A percentile compares a stretch with the other conserved stretches of the same genome.
Conservation (phyloP, 2,888 invertebrate species). For the Orthosia cruda region DNA sequence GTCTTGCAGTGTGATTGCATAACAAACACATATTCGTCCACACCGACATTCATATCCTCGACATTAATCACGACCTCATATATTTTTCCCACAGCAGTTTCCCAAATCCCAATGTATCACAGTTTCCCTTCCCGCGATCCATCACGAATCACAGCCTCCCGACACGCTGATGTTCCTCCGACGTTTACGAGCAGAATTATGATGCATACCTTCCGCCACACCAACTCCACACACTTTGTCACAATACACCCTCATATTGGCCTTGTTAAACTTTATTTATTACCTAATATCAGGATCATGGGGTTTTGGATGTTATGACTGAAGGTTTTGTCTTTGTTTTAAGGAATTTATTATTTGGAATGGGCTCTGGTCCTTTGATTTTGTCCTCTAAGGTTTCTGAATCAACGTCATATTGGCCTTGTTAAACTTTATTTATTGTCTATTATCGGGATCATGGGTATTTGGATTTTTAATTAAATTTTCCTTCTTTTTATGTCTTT, state of each 20-base stretch:
- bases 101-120: constrained; percentile 52
- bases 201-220: constrained; percentile 87
- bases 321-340: constrained; percentile 1
- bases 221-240: constrained; percentile 76
- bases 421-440: constrained; percentile 75
- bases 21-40: not conserved
- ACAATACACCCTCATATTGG: constrained; percentile 72
- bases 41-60: not conserved
- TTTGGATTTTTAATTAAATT: no score
- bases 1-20: not conserved
- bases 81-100: constrained; percentile 39
- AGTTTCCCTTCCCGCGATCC: constrained; percentile 79
- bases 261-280: constrained; percentile 78
- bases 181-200: constrained; percentile 89
- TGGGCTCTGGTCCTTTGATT: constrained; percentile 1
- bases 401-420: constrained; percentile 68
- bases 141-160: constrained; percentile 83
- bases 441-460: constrained; percentile 53
- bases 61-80: constrained; percentile 39
- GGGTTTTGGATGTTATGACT: constrained; percentile 12
- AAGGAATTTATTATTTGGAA: not conserved
- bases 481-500: not conserved
- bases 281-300: constrained; percentile 63
- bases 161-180: constrained; percentile 77
- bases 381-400: not conserved